Percentiles rank a stretch among this genome's conserved stretches.
Evolutionary conservation across 2,888 invertebrate species (phyloP).

Genomic region (Cosmorhoe ocellata): DNA sequence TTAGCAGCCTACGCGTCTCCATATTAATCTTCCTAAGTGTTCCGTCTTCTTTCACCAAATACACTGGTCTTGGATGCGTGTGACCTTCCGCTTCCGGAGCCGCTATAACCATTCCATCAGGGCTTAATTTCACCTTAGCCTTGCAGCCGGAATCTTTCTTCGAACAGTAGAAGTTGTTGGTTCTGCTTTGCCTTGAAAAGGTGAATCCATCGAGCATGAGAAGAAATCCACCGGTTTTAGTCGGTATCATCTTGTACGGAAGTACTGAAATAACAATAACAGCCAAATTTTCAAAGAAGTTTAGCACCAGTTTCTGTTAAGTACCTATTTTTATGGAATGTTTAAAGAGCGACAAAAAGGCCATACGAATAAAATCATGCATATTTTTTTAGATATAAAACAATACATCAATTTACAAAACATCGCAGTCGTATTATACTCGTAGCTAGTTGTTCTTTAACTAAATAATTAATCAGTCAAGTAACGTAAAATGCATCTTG

Average conservation of each 20-base stretch:
- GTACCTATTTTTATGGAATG: no score
- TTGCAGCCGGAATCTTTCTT: slow-evolving; percentile 33
- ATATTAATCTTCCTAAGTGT: slow-evolving; percentile 5
- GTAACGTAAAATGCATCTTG: no score
- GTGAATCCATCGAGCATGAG: slow-evolving; percentile 35
- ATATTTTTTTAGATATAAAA: no score
- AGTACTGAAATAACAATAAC: slow-evolving; percentile 6
- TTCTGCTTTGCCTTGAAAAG: slow-evolving; percentile 20
- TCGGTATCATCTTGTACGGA: slow-evolving; percentile 18
- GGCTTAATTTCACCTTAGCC: slow-evolving; percentile 24
- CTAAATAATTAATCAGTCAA: no score
- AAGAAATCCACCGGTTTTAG: slow-evolving; percentile 13
- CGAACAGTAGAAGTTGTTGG: slow-evolving; percentile 32
- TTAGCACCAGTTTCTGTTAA: no score
- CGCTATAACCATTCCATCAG: slow-evolving; percentile 3
- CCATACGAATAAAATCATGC: no score
- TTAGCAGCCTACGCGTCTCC: slow-evolving; percentile 4
- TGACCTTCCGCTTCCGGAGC: slow-evolving; percentile 5
- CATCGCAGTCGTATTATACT: no score
- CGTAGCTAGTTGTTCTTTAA: no score
- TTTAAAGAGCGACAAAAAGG: no score
- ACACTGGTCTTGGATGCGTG: slow-evolving; percentile 12
- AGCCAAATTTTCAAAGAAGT: not conserved
- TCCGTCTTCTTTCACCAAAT: slow-evolving; percentile 13
- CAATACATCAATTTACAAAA: no score